Evolutionary conservation across 64 coral and sea anemone species (phyloP).

Genomic region (Anthopleura sola): DNA sequence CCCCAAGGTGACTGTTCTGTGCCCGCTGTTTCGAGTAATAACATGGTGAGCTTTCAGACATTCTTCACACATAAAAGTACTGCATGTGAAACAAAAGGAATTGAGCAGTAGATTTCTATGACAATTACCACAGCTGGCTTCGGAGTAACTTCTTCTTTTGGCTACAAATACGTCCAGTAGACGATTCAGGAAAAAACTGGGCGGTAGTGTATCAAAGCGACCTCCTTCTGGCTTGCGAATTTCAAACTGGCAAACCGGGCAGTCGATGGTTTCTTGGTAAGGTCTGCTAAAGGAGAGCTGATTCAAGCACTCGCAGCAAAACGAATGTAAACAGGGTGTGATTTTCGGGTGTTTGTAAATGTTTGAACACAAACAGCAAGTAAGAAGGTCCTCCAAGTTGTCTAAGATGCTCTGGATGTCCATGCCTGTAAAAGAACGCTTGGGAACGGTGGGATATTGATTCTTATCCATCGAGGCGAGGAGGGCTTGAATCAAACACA

Average conservation of each 20-base stretch:
- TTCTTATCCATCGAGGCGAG: conserved; percentile 15
- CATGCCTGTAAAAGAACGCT: conserved; percentile 6
- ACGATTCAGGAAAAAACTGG: conserved; percentile 69
- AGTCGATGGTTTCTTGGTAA: conserved; percentile 58
- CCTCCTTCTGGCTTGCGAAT: conserved; percentile 50
- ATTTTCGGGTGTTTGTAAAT: conserved; percentile 72
- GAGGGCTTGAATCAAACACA: not conserved
- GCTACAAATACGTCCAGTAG: conserved; percentile 62
- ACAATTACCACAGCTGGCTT: conserved; percentile 64
- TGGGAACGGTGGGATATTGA: not conserved
- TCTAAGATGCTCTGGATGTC: conserved; percentile 43
- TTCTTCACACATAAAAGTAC: conserved; percentile 71
- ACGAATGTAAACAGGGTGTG: conserved; percentile 77
- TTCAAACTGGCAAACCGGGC: conserved; percentile 73
- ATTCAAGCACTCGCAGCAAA: conserved; percentile 84
- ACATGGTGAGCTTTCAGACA: conserved; percentile 64
- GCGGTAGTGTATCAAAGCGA: conserved; percentile 49
- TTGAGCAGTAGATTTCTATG: conserved; percentile 36
- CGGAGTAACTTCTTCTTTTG: conserved; percentile 48
- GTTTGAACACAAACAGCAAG: conserved; percentile 66
- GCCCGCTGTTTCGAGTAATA: conserved; percentile 51
- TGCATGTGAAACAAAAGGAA: conserved; percentile 79
- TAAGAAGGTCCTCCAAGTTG: conserved; percentile 56
- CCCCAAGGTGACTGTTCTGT: conserved; percentile 37
- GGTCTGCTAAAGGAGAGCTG: conserved; percentile 48